phyloP scores from a whole-genome alignment of 2,888 invertebrate species.

The Callyntrura sp. region DNA sequence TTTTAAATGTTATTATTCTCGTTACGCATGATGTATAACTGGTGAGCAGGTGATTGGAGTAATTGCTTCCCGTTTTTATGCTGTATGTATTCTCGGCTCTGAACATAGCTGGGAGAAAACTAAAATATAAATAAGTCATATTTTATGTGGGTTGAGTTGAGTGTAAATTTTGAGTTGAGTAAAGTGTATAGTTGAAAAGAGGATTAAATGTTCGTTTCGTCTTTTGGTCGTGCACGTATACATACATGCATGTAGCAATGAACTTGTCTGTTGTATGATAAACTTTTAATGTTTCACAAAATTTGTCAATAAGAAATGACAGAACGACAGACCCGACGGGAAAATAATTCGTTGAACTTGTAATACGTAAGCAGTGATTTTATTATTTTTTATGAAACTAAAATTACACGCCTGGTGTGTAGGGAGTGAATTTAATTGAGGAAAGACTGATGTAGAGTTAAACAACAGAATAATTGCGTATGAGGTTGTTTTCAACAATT shows the following conservation, averaged over 20 bases:
- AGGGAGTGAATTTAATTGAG: not conserved
- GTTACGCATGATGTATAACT: no score
- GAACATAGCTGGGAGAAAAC: no score
- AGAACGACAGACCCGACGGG: not conserved
- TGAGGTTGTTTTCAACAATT: slow-evolving; percentile 19
- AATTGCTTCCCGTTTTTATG: no score
- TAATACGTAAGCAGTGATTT: not conserved
- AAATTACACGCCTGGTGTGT: not conserved
- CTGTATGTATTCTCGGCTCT: no score
- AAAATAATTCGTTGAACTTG: not conserved
- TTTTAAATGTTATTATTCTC: no score
- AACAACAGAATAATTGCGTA: slow-evolving; percentile 11
- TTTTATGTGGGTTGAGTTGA: no score
- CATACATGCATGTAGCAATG: slow-evolving; percentile 22
- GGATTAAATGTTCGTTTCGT: not conserved
- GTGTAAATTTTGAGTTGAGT: slow-evolving; percentile 3
- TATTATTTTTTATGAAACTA: not conserved
- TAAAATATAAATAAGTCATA: no score
- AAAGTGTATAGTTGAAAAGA: not conserved
- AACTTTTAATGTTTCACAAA: not conserved
- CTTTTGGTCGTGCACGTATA: not conserved
- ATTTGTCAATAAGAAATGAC: slow-evolving; percentile 21
- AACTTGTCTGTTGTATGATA: slow-evolving; percentile 38
- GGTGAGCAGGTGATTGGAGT: no score
- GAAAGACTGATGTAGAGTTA: not conserved